These are phyloP conservation scores for Hemiprocne comata DNA, from an alignment of 2,113 vertebrate genomes.

Conservation along the genomic window DNA sequence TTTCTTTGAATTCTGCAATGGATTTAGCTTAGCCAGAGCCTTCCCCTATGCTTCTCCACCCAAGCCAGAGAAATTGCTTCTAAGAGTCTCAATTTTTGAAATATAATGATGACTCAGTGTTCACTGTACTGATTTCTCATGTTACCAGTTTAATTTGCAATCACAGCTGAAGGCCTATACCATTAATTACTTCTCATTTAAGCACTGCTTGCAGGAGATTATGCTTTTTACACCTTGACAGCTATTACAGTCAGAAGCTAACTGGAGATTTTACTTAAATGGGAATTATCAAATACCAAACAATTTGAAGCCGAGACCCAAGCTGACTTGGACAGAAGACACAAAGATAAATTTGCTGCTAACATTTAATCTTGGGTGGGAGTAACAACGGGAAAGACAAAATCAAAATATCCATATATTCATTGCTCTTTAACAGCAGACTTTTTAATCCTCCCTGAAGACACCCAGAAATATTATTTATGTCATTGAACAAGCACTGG, in stretches of 20 bases:
- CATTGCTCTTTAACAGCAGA: constrained; percentile 22
- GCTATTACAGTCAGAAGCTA: background rate
- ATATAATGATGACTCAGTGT: background rate
- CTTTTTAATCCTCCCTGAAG: constrained; percentile 41
- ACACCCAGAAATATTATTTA: background rate
- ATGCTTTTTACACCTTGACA: constrained; percentile 36
- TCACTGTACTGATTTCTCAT: constrained; percentile 1
- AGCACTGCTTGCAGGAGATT: background rate
- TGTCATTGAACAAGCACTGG: background rate
- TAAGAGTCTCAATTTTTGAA: background rate
- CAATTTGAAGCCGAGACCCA: background rate
- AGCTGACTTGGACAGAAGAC: constrained; percentile 37
- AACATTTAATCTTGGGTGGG: constrained; percentile 13
- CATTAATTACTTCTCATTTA: background rate
- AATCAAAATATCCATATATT: constrained; percentile 44
- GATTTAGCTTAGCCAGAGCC: background rate
- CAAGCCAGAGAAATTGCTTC: background rate
- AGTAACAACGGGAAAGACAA: constrained; percentile 43
- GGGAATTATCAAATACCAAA: background rate
- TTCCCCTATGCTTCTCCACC: accelerated
- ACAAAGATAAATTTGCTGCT: constrained; percentile 69
- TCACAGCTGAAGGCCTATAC: background rate
- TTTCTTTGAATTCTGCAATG: background rate
- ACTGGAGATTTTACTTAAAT: constrained; percentile 24
- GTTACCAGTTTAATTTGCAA: background rate